Evolutionary conservation across 2,797 vertebrate species (phyloP).

Genomic region (Scomberomorus guttatus): DNA sequence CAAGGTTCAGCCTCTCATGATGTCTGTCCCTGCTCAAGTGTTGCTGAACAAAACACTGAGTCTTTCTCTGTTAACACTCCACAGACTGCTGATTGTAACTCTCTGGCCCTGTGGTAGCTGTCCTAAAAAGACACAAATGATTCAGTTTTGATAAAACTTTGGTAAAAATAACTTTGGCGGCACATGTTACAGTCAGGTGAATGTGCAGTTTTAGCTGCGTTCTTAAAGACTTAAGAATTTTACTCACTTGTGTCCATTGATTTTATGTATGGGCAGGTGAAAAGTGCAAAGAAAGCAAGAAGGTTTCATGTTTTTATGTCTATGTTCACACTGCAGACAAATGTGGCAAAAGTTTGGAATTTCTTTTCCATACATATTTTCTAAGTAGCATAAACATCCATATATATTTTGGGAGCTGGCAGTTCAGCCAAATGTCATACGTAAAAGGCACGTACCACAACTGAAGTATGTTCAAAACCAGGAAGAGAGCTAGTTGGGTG

Average conservation of each 20-base stretch:
- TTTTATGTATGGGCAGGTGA: not conserved
- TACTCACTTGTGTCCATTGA: not conserved
- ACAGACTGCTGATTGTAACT: not conserved
- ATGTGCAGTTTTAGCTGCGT: not conserved
- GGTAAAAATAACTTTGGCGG: not conserved
- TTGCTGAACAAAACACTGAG: not conserved
- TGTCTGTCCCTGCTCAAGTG: too few species aligned
- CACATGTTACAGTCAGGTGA: not conserved
- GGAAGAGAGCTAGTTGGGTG: not conserved
- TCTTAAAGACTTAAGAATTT: too few species aligned
- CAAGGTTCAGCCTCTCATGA: too few species aligned
- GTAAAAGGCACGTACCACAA: not conserved
- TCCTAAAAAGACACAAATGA: not conserved
- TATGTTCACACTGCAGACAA: conserved; percentile 14
- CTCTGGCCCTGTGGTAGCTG: not conserved
- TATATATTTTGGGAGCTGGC: not conserved
- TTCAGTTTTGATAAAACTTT: not conserved
- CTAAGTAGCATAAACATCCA: not conserved
- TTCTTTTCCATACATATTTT: not conserved
- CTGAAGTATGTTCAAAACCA: conserved; percentile 5
- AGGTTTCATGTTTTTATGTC: not conserved
- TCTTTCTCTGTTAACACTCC: not conserved
- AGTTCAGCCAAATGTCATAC: conserved; percentile 19
- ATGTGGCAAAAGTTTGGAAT: not conserved
- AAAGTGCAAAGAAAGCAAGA: conserved; percentile 7